Evolutionary conservation across 1,140 invertebrate species (phyloP), one percentile per base, ranked within the genome.

Genomic region (Hestina assimilis): DNA sequence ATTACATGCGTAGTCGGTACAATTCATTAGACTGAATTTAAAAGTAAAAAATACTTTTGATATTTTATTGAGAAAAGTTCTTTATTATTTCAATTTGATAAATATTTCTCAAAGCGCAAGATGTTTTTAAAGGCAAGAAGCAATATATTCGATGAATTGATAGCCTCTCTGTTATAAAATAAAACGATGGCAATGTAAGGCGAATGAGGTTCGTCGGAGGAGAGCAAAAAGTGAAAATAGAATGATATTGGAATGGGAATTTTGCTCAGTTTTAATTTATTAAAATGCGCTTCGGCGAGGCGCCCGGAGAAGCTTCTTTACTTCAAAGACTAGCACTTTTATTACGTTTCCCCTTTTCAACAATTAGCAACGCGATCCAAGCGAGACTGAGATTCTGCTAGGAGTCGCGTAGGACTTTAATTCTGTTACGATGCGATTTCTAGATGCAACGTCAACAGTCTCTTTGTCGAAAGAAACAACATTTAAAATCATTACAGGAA

Each of bases 241-340:
- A 83, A 75, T 76, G 69, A 77, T 85, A 83, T 87, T 79, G 83
- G 63, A 87, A 85, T 79, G 76, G 62, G 82, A 83, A 83, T 84
- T 83, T 82, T 77, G 81, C 72, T 65, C 81, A 83, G 78, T 85
- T 87, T 86, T 85, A 85, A 87, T 85, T 85, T 87, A 85, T 87
- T 85, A 85, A 87, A 84, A 87, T 84, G 76, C 69, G 69, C 71
- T 79, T 68, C 66, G 68, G 20, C 68, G 63, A 72, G 69, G 64
- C 71, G 77, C 72, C 63, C 71, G 68, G 69, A 70, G 76, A 62
- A 71, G 75, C 75, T 73, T 73, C 82, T 84, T 76, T 78, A 75
- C 73, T 75, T 85, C 81, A 87, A 87, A 87, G 82, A 79, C 80
- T 75, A 76, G 78, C 72, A 73, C 77, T 83, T 83, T 87, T 83